Base-by-base conservation (phyloP, 2,888 invertebrate species). In the Drosophila peninsularis region DNA sequence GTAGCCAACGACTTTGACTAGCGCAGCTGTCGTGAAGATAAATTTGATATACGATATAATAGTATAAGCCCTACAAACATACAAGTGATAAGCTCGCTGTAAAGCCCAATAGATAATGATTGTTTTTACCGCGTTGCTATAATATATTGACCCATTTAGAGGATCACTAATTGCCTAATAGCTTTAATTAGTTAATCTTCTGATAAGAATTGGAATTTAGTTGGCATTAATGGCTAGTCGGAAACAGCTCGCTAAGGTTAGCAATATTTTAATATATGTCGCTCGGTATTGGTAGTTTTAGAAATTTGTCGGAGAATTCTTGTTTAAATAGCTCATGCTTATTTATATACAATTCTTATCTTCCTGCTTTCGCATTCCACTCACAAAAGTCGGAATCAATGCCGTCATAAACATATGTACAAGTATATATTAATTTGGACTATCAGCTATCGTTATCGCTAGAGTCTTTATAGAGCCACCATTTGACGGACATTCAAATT, bases 1-100 rank as follows among this genome's bases (percentile, higher is more conserved):
- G 56, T 73, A 88, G 4, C 91, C 91, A 0, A 86, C 81, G 9
- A 92, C 82, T 62, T 90, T 89, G 3, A 91, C 72, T 36, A 83
- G 52, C 4, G 90, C 80, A 27, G 81, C 90, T 90, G 19, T 42
- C 52, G 21, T 19, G 7, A 24, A 54, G 39, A 47, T 37, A 54
- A 67, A 17, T 50, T n/a, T 47, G 39, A 32, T 21, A 45, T 55
- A 21, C 21, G 54, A 52, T 13, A 14, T 19, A 50, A 39, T 19
- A 1, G 32, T 39, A 30, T 27, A 39, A 49, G 17, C 42, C 21
- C 37, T 36, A 14, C 3, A 6, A 36, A 21, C 41, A 53, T 24
- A 30, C 63, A 36, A 19, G 10, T 17, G 49, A 69, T 57, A 54
- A 54, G 32, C 30, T 24, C n/a, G 17, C 34, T 17, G 39, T 32